Evolutionary conservation across 2,888 invertebrate species (phyloP).

Genomic region (Alentia gelatinosa): DNA sequence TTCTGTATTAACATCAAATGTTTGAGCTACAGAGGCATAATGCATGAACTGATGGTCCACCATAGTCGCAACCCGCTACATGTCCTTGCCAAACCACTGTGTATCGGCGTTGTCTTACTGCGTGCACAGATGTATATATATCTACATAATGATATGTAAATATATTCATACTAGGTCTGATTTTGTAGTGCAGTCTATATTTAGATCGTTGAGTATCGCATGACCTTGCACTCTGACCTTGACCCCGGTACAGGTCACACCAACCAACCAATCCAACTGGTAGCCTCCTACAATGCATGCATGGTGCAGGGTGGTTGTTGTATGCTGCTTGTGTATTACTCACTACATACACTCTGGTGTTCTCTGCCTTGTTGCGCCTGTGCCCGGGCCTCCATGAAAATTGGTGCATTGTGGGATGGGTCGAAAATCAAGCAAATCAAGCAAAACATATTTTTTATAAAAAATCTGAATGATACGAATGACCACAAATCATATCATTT

Average conservation of each 20-base stretch:
- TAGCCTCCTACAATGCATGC: constrained; percentile 26
- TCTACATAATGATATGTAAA: background rate
- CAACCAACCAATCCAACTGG: constrained; percentile 36
- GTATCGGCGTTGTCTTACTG: background rate
- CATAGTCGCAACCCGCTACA: background rate
- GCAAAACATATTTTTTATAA: background rate
- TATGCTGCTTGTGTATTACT: constrained; percentile 19
- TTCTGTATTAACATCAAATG: constrained; percentile 1
- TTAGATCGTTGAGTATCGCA: constrained; percentile 40
- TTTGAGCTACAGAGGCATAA: background rate
- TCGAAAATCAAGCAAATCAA: background rate
- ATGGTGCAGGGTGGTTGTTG: constrained; percentile 23
- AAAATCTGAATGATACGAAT: background rate
- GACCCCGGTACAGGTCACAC: constrained; percentile 43
- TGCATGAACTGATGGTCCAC: background rate
- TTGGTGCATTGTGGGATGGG: constrained; percentile 48
- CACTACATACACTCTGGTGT: background rate
- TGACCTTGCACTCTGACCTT: constrained; percentile 53
- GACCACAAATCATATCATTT: constrained; percentile 1
- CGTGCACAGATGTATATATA: background rate
- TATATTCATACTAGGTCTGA: too few relatives aligned
- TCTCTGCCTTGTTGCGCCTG: constrained; percentile 14
- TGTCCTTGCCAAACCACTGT: background rate
- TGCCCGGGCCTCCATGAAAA: background rate
- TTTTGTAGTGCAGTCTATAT: constrained; percentile 22